Evolutionary conservation across 2,888 invertebrate species (phyloP).

Genomic region (Stratiomys singularior): DNA sequence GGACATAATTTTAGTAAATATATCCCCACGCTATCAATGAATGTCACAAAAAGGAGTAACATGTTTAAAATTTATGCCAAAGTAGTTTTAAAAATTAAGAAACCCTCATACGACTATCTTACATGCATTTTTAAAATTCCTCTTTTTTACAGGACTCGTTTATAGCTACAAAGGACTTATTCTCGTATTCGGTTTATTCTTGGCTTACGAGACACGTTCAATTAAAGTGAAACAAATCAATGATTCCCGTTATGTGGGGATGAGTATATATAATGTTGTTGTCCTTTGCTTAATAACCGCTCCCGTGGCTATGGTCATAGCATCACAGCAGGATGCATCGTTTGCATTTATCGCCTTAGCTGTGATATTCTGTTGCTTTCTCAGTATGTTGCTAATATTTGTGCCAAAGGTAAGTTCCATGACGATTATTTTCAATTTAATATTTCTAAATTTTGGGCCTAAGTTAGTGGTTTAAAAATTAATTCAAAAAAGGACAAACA

Average conservation of each 20-base stretch:
- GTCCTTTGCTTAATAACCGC: constrained; percentile 97
- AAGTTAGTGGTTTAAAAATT: no score
- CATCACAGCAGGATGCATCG: constrained; percentile 96
- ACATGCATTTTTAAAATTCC: no score
- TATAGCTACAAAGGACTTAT: constrained; percentile 98
- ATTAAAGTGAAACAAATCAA: constrained; percentile 97
- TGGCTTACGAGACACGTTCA: constrained; percentile 98
- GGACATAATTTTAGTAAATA: no score
- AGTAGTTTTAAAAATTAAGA: no score
- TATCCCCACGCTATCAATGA: no score
- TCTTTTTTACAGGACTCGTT: constrained; percentile 77
- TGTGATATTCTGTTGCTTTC: constrained; percentile 97
- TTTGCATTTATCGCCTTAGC: constrained; percentile 97
- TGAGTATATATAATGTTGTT: constrained; percentile 99
- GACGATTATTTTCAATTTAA: neutral
- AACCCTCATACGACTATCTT: no score
- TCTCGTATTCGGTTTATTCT: constrained; percentile 94
- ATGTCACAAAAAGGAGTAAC: no score
- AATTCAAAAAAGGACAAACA: no score
- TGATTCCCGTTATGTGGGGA: constrained; percentile 97
- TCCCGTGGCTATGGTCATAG: constrained; percentile 96
- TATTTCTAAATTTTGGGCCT: neutral
- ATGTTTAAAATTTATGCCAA: no score
- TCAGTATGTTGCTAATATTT: constrained; percentile 98
- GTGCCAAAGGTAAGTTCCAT: constrained; percentile 86